Evolutionary conservation across 2,797 vertebrate genomes (phyloP).

Genomic region (Gastrophryne carolinensis): DNA sequence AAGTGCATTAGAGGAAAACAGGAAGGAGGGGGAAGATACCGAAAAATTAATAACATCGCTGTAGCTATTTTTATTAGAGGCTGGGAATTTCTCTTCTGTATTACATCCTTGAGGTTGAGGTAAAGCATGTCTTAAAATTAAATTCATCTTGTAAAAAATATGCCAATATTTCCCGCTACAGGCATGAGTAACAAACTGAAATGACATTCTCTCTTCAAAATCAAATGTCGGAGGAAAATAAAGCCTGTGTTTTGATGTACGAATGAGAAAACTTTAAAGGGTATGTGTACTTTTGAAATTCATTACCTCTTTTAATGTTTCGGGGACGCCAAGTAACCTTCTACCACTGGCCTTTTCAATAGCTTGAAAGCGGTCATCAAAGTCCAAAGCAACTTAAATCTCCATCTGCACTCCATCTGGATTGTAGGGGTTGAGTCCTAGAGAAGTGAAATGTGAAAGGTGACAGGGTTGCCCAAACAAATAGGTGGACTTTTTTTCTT

Average conservation of each 20-base stretch:
- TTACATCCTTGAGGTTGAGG: conserved; percentile 7
- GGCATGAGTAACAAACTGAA: conserved; percentile 18
- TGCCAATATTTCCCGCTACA: conserved; percentile 21
- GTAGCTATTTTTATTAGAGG: conserved; percentile 23
- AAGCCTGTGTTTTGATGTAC: background rate
- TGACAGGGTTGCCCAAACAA: no score
- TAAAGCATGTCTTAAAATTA: conserved; percentile 20
- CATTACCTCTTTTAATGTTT: no score
- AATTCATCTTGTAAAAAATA: conserved; percentile 17
- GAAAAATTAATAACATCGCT: conserved; percentile 29
- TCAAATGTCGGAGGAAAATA: background rate
- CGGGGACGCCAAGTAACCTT: no score
- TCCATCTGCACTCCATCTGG: no score
- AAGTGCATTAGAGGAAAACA: conserved; percentile 34
- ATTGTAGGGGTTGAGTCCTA: no score
- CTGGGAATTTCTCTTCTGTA: conserved; percentile 28
- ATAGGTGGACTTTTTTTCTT: no score
- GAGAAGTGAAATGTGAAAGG: no score
- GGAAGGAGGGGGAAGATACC: conserved; percentile 25
- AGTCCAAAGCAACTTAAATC: no score
- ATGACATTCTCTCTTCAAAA: background rate
- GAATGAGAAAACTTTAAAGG: no score
- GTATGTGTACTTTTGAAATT: no score
- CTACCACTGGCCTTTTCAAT: no score
- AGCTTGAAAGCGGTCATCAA: no score